phyloP scores from a whole-genome alignment of 2,797 vertebrate genomes.

The Anableps anableps region DNA sequence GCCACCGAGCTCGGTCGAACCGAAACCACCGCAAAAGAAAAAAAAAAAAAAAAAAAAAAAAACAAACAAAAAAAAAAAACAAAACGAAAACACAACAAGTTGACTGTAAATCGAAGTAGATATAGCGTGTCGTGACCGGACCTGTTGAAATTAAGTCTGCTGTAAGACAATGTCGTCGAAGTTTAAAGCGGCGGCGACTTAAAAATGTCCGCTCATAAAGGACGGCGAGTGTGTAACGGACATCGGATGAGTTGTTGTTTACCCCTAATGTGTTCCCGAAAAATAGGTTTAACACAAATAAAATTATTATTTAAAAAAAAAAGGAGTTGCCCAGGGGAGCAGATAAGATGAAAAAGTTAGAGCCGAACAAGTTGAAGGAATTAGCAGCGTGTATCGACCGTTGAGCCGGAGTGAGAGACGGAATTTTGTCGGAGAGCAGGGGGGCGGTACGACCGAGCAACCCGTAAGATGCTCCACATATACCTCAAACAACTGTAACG shows the following conservation, averaged over 20 bases:
- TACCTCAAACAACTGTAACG: background rate
- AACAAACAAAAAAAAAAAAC: no score
- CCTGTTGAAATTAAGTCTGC: background rate
- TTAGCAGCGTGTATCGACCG: slow-evolving; percentile 5
- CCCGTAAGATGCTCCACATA: slow-evolving; percentile 38
- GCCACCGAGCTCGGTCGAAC: slow-evolving; percentile 15
- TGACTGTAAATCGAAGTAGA: background rate
- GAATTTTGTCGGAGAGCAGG: slow-evolving; percentile 30
- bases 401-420: slow-evolving; percentile 21
- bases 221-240: slow-evolving; percentile 12
- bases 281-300: background rate
- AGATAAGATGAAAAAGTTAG: background rate
- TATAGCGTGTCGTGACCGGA: background rate
- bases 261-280: background rate
- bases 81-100: background rate
- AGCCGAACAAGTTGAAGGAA: slow-evolving; percentile 6
- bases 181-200: slow-evolving; percentile 47
- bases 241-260: slow-evolving; percentile 26
- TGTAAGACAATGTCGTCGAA: slow-evolving; percentile 39
- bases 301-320: background rate
- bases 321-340: background rate
- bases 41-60: no score
- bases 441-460: slow-evolving; percentile 19
- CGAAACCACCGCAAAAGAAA: background rate
- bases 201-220: slow-evolving; percentile 72